Conservation (phyloP, 1,140 invertebrate species). For the Thereuonema tuberculata region DNA sequence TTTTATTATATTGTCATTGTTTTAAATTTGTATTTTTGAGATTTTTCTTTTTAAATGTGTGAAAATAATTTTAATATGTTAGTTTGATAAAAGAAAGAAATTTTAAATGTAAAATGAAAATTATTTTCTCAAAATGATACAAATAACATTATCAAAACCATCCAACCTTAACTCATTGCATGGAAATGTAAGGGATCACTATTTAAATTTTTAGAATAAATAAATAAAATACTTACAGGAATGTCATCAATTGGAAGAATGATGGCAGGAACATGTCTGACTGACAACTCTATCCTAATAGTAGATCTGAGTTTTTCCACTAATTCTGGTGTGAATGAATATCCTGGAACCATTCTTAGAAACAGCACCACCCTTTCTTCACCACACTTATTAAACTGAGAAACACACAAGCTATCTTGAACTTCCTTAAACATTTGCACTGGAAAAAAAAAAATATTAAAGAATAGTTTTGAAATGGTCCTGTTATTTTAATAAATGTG, state of each 20-base stretch:
- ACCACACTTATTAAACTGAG: constrained; percentile 28
- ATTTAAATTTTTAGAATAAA: background rate
- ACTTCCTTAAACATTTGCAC: constrained; percentile 39
- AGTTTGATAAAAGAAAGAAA: no score
- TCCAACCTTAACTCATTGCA: background rate
- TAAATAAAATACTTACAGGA: constrained; percentile 24
- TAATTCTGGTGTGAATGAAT: constrained; percentile 30
- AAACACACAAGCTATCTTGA: constrained; percentile 41
- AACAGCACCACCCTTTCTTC: constrained; percentile 44
- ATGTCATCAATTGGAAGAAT: constrained; percentile 38
- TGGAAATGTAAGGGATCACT: background rate
- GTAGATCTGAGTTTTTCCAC: constrained; percentile 28
- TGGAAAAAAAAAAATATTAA: constrained; percentile 20
- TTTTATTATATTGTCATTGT: no score
- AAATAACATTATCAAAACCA: background rate
- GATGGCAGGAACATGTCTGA: constrained; percentile 39
- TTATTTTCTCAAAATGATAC: no score
- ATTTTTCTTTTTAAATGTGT: background rate
- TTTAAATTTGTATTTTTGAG: no score
- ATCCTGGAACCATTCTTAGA: constrained; percentile 35
- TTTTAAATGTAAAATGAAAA: no score
- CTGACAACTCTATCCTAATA: constrained; percentile 36
- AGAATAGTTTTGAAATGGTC: background rate
- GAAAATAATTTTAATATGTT: background rate
- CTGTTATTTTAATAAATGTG: no score